Evolutionary conservation across 2,113 vertebrate genomes (phyloP), one percentile per base, ranked within the genome.

Genomic region (Columbina picui): DNA sequence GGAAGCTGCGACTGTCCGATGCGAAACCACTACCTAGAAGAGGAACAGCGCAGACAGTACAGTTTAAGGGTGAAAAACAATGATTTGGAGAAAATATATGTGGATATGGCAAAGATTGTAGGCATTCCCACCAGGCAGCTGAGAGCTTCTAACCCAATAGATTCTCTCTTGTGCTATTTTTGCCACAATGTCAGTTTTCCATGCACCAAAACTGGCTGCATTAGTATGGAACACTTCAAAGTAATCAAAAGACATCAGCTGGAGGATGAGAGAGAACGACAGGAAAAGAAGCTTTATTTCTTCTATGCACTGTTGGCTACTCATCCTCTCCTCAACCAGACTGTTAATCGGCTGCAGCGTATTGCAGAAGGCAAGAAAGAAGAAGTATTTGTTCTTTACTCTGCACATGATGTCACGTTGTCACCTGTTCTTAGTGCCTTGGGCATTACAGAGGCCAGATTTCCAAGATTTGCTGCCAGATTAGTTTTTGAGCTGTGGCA

Each of bases 401-500:
- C 99, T 2, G 99, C 99, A 18, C 99, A 99, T 5, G 99, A 99
- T 13, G 99, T 99, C 82, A 99, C 99, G 2, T 83, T 99, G 98
- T 99, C 99, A 2, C 99, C 99, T 1, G 65, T 99, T 94, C 98
- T 99, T 34, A 99, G 99, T 89, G 99, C 99, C 89, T 96, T 99
- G 89, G 99, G 99, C 38, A 97, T 99, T 65, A 97, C 98, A 10
- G 98, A 98, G 83, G 99, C 99, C 77, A 98, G 98, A 55, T 99
- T 99, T 95, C 99, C 99, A 1, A 98, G 99, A 30, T 99, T 99
- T 76, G 99, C 99, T 2, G 99, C 99, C n/a, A 98, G 99, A 64
- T 95, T 99, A 60, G 98, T 99, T 80, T 99, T 99, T 74, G 99
- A 99, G 97, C 95, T 99, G 73, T 99, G 99, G 99, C 99, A 98